phyloP scores from a whole-genome alignment of 2,888 invertebrate species.

The Pycnomerus fuliginosus region DNA sequence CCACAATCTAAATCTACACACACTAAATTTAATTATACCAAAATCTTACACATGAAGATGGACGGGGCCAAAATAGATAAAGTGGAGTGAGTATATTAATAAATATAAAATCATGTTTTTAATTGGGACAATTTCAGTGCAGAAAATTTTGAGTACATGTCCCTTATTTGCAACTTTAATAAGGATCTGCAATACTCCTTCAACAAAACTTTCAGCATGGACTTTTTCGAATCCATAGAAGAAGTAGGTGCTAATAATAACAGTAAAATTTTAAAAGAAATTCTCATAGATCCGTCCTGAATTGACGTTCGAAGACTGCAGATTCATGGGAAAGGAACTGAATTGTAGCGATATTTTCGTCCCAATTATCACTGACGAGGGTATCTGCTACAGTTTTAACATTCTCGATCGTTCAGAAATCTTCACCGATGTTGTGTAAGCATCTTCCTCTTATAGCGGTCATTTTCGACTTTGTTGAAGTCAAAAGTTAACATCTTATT shows the following conservation, averaged over 20 bases:
- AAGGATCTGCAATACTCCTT: not conserved
- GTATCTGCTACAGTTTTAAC: not conserved
- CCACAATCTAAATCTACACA: not conserved
- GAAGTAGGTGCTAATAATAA: not conserved
- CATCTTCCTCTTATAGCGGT: no score
- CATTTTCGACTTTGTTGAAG: no score
- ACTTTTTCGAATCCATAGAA: not conserved
- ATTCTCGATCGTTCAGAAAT: not conserved
- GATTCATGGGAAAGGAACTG: not conserved
- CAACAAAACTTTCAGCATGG: not conserved
- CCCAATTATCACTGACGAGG: not conserved
- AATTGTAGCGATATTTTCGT: not conserved
- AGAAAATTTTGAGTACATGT: no score
- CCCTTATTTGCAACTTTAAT: not conserved
- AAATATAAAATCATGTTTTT: not conserved
- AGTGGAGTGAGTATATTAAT: not conserved
- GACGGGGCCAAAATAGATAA: not conserved
- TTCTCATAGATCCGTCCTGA: not conserved
- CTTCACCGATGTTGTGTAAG: not conserved
- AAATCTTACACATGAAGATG: not conserved
- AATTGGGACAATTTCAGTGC: no score
- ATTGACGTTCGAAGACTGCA: not conserved
- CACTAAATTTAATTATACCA: not conserved
- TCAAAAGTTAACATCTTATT: no score
- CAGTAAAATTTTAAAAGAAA: not conserved